phyloP scores from a whole-genome alignment of 2,888 invertebrate species.

The Philereme transversata region DNA sequence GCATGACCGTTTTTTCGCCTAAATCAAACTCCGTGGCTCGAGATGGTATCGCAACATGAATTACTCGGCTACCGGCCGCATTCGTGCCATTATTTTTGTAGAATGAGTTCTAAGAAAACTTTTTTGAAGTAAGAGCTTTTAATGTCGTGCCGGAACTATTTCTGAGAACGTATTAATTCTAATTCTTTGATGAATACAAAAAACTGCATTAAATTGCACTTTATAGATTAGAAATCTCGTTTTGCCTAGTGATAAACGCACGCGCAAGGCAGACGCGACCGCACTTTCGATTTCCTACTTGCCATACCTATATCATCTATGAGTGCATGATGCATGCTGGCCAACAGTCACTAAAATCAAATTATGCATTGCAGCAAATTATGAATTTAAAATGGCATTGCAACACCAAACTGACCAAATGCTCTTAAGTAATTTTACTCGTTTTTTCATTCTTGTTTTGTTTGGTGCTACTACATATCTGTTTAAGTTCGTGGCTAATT shows the following conservation, averaged over 20 bases:
- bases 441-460: conserved; percentile 9
- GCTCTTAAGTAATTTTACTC: conserved; percentile 9
- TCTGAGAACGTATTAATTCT: conserved; percentile 16
- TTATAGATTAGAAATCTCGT: conserved; percentile 15
- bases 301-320: conserved; percentile 29
- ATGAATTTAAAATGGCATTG: conserved; percentile 20
- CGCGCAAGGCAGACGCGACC: conserved; percentile 52
- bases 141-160: conserved; percentile 30
- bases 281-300: conserved; percentile 64
- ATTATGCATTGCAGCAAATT: conserved; percentile 11
- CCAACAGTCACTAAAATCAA: conserved; percentile 20
- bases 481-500: conserved; percentile 8
- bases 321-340: conserved; percentile 35
- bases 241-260: conserved; percentile 42
- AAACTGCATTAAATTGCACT: conserved; percentile 4
- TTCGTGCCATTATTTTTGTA: conserved; percentile 27
- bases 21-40: conserved; percentile 42
- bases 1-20: conserved; percentile 53
- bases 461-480: not conserved
- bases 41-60: conserved; percentile 48
- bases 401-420: conserved; percentile 1
- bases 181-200: conserved; percentile 12
- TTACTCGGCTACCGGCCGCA: conserved; percentile 32
- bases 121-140: conserved; percentile 26
- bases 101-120: conserved; percentile 26